Conservation (phyloP, 2,113 vertebrate genomes). For the Callopanchax toddi region DNA sequence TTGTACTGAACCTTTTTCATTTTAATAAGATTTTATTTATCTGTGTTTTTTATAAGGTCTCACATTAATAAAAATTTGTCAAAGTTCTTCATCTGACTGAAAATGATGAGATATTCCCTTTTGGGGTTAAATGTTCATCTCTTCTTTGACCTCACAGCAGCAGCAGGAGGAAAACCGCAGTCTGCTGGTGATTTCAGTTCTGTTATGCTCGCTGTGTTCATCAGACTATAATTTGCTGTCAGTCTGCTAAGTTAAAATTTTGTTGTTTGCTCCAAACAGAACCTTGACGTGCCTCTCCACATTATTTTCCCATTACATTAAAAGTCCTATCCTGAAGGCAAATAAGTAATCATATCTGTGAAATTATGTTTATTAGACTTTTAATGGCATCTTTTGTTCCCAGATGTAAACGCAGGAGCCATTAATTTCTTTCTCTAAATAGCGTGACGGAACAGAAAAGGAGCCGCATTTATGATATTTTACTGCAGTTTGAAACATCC, state of each 20-base stretch:
- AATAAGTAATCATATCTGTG: conserved; percentile 60
- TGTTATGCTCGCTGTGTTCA: conserved; percentile 42
- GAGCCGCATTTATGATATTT: neutral
- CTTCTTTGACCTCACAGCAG: conserved; percentile 1
- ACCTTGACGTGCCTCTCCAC: conserved; percentile 39
- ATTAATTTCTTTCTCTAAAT: conserved; percentile 20
- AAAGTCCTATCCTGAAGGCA: conserved; percentile 50
- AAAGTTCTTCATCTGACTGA: too few relatives aligned
- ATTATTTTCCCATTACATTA: conserved; percentile 52
- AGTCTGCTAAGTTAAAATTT: conserved; percentile 16
- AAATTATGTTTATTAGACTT: conserved; percentile 54
- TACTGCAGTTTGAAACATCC: conserved; percentile 3
- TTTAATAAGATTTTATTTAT: too few relatives aligned
- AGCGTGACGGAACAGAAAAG: conserved; percentile 8
- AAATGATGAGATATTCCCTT: neutral
- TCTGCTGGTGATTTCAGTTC: conserved; percentile 36
- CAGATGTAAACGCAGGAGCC: conserved; percentile 20
- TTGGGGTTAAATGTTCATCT: conserved; percentile 13
- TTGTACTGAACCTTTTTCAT: too few relatives aligned
- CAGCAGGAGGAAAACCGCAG: conserved; percentile 9
- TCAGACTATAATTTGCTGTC: conserved; percentile 37
- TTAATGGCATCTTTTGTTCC: conserved; percentile 50
- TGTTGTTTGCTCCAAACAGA: conserved; percentile 41
- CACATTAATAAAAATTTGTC: too few relatives aligned
- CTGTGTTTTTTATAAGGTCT: too few relatives aligned